These are phyloP conservation scores for Drosophila auraria DNA, from an alignment of 1,140 invertebrate genomes.

Conservation along the genomic window DNA sequence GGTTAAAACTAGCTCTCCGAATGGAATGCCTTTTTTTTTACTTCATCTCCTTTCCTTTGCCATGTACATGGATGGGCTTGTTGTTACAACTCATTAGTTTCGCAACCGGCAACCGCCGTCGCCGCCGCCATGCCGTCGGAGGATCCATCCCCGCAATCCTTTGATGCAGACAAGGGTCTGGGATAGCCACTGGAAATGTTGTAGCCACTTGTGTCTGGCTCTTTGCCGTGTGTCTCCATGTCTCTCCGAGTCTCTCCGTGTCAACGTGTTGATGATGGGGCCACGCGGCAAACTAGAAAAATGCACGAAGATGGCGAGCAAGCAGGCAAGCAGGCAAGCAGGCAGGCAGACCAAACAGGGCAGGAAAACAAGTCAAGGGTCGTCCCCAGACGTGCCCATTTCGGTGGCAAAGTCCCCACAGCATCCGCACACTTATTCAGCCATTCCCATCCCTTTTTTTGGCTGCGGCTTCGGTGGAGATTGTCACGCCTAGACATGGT, in stretches of 20 bases:
- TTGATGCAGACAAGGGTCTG: slow-evolving; percentile 67
- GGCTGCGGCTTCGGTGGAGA: neutral
- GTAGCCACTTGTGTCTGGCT: slow-evolving; percentile 15
- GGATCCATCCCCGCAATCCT: slow-evolving; percentile 49
- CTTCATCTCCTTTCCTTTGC: slow-evolving; percentile 35
- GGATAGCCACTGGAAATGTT: slow-evolving; percentile 32
- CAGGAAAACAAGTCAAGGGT: slow-evolving; percentile 65
- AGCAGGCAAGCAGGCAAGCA: slow-evolving; percentile 7
- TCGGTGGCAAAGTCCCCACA: slow-evolving; percentile 5
- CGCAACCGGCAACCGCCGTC: slow-evolving; percentile 42
- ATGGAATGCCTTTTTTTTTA: slow-evolving; percentile 10
- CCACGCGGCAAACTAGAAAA: slow-evolving; percentile 22
- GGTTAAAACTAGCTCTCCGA: neutral
- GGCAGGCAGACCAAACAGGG: slow-evolving; percentile 3
- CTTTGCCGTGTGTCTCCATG: neutral
- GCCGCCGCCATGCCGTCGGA: neutral
- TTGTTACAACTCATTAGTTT: slow-evolving; percentile 77
- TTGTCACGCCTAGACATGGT: slow-evolving; percentile 49
- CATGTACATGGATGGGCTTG: slow-evolving; percentile 56
- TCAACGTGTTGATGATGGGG: slow-evolving; percentile 46
- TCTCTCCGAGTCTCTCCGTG: neutral
- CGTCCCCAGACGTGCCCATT: slow-evolving; percentile 67
- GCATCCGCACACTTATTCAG: slow-evolving; percentile 12
- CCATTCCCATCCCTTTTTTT: neutral
- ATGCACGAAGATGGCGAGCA: slow-evolving; percentile 27